Percentiles rank a stretch among this genome's conserved stretches.
Conservation (phyloP, 2,113 vertebrate genomes). For the Ameiurus melas region DNA sequence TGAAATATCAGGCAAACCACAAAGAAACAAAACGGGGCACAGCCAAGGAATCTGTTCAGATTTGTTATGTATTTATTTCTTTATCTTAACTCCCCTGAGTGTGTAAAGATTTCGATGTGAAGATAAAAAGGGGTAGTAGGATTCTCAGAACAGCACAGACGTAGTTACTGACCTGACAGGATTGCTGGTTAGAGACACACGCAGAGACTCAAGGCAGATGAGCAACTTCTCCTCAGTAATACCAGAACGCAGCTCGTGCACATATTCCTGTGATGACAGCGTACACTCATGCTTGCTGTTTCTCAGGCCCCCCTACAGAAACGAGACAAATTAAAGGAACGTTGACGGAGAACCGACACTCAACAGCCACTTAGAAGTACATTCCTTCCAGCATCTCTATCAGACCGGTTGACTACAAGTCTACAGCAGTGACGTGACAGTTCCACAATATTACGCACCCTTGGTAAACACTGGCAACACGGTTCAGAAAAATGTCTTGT, state of each 20-base stretch:
- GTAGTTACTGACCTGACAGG: constrained; percentile 87
- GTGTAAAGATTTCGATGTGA: not conserved
- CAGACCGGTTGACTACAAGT: not conserved
- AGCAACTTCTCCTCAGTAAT: constrained; percentile 95
- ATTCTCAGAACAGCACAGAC: not conserved
- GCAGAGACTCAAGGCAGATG: constrained; percentile 92
- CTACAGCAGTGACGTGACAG: not conserved
- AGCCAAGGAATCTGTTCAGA: not conserved
- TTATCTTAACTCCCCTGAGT: not conserved
- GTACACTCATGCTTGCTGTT: constrained; percentile 97
- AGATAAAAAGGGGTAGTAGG: not conserved
- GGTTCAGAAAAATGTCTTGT: not conserved
- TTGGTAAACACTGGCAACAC: not conserved
- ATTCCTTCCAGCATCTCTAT: not conserved
- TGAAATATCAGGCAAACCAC: too few species aligned
- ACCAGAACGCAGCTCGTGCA: constrained; percentile 92
- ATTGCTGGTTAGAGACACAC: constrained; percentile 97
- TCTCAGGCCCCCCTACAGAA: constrained; percentile 87
- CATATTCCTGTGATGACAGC: constrained; percentile 94
- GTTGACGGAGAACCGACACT: not conserved
- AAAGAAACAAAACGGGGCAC: not conserved
- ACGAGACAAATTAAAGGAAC: constrained; percentile 46
- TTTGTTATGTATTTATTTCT: not conserved
- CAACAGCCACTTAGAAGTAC: not conserved
- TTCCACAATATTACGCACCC: not conserved